Evolutionary conservation across 37 sponge, comb jelly and placozoan species (phyloP).

Genomic region (Diacarnus erythraeanus): DNA sequence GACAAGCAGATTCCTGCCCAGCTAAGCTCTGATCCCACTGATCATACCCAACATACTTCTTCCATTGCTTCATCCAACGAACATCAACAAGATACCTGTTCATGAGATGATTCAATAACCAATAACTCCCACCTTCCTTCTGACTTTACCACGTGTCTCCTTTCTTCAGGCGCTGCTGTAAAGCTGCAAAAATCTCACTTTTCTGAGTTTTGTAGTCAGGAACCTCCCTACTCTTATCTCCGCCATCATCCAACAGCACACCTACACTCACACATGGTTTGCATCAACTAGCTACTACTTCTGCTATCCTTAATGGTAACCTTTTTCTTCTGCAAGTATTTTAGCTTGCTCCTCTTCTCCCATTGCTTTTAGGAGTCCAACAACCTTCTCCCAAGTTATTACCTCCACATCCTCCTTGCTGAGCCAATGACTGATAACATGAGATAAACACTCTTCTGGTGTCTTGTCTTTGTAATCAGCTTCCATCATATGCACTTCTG

Average conservation of each 20-base stretch:
- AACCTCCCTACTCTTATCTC: not conserved
- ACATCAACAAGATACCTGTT: conserved; percentile 68
- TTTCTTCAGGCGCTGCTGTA: conserved; percentile 49
- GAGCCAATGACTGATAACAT: not conserved
- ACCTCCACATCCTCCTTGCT: not conserved
- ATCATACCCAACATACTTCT: conserved; percentile 91
- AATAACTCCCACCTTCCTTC: not conserved
- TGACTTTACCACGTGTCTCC: conserved; percentile 62
- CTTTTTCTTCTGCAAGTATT: not conserved
- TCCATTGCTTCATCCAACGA: conserved; percentile 94
- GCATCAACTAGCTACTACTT: not conserved
- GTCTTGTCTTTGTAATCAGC: not conserved
- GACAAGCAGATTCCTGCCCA: conserved; percentile 69
- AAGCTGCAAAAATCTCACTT: conserved; percentile 40
- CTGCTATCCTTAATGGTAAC: not conserved
- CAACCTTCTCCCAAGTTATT: conserved; percentile 5
- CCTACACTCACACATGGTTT: not conserved
- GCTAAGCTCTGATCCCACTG: conserved; percentile 59
- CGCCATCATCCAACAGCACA: conserved; percentile 13
- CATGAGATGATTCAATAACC: not conserved
- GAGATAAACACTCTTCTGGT: not conserved
- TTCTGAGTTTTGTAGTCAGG: conserved; percentile 58
- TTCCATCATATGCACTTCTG: conserved; percentile 6
- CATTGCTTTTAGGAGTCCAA: not conserved
- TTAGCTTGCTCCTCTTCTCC: conserved; percentile 18